Evolutionary conservation across 2,113 vertebrate genomes (phyloP).

Genomic region (Cricetomys ansorgei): DNA sequence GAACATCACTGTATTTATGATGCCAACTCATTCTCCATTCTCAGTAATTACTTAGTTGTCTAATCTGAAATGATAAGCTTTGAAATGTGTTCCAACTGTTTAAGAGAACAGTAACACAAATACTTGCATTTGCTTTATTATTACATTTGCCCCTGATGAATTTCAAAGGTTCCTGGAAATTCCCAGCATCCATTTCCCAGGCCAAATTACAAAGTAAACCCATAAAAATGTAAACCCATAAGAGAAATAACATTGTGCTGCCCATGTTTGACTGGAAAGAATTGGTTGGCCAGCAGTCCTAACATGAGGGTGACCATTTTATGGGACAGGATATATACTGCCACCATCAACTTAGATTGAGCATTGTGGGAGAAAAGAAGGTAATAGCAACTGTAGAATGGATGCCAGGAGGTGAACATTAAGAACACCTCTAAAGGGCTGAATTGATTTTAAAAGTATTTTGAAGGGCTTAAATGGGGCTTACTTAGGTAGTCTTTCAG

Average conservation of each 20-base stretch:
- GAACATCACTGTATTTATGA: not conserved
- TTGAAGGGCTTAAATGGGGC: constrained; percentile 64
- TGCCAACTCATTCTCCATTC: not conserved
- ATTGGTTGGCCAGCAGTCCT: constrained; percentile 76
- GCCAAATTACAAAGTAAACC: constrained; percentile 74
- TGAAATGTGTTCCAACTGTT: constrained; percentile 38
- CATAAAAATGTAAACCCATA: constrained; percentile 82
- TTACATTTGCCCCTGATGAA: constrained; percentile 68
- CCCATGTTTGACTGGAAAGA: constrained; percentile 63
- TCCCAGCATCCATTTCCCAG: constrained; percentile 64
- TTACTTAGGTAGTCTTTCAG: constrained; percentile 65
- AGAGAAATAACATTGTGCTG: constrained; percentile 71
- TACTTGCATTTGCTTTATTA: constrained; percentile 61
- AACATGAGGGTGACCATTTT: constrained; percentile 73
- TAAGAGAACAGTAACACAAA: constrained; percentile 56
- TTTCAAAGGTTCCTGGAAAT: constrained; percentile 56
- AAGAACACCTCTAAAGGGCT: constrained; percentile 56
- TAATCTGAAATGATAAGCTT: constrained; percentile 57
- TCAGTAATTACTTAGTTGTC: constrained; percentile 64
- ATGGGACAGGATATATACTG: constrained; percentile 71
- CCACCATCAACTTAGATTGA: constrained; percentile 78
- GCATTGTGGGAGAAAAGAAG: not conserved
- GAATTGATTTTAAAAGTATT: constrained; percentile 70
- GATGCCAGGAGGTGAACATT: constrained; percentile 57
- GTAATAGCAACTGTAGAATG: constrained; percentile 70